Conservation (phyloP, 2,888 invertebrate genomes). For the Gymnoscelis rufifasciata region DNA sequence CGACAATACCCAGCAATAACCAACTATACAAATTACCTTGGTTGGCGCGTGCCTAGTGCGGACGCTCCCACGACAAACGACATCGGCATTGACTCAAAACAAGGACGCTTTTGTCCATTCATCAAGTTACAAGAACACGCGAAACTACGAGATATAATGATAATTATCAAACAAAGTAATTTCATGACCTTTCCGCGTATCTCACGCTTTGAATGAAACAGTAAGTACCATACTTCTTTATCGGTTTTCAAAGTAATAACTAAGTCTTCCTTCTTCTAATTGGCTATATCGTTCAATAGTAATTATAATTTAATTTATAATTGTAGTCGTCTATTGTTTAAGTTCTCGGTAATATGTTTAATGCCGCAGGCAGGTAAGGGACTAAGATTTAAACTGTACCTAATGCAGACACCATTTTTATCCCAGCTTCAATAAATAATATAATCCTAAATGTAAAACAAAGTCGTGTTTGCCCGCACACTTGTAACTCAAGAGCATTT, state of each 20-base stretch:
- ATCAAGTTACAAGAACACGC: constrained; percentile 11
- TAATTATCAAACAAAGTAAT: constrained; percentile 8
- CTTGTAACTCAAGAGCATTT: no score
- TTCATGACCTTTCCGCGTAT: constrained; percentile 2
- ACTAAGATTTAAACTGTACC: no score
- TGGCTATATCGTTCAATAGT: not conserved
- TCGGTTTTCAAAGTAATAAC: not conserved
- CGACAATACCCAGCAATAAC: not conserved
- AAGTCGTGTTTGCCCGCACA: no score
- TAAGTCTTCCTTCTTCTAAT: constrained; percentile 1
- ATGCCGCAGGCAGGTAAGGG: no score
- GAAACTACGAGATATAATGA: not conserved
- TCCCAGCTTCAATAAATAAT: no score
- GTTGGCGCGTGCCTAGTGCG: constrained; percentile 1
- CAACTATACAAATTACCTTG: not conserved
- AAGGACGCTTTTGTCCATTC: constrained; percentile 17
- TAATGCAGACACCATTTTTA: no score
- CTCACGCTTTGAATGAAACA: constrained; percentile 1
- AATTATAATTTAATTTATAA: not conserved
- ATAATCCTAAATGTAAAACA: no score
- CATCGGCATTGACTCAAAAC: constrained; percentile 14
- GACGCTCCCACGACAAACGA: constrained; percentile 4
- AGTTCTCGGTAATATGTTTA: not conserved
- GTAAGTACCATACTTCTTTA: not conserved
- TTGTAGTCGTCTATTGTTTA: not conserved